Conservation (phyloP, 2,113 vertebrate species). For the Ovibos moschatus region DNA sequence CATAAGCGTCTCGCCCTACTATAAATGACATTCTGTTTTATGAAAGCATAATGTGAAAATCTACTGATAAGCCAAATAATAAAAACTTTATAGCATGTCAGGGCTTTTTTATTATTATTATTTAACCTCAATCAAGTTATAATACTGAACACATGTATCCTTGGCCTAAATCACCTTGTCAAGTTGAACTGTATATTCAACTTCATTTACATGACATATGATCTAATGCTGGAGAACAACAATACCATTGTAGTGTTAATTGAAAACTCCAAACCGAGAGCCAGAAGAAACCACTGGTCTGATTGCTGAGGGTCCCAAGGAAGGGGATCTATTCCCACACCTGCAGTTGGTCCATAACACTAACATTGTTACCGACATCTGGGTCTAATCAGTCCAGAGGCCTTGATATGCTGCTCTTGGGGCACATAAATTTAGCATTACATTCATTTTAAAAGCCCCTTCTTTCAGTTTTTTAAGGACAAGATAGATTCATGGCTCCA, state of each 20-base stretch:
- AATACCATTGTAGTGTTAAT: conserved; percentile 87
- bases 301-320: conserved; percentile 83
- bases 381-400: conserved; percentile 85
- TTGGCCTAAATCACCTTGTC: conserved; percentile 87
- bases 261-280: conserved; percentile 82
- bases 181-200: conserved; percentile 84
- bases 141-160: conserved; percentile 86
- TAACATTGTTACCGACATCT: conserved; percentile 89
- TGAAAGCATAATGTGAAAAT: conserved; percentile 85
- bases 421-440: conserved; percentile 88
- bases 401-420: conserved; percentile 83
- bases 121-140: conserved; percentile 81
- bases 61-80: conserved; percentile 86
- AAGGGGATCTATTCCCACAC: conserved; percentile 86
- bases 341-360: conserved; percentile 87
- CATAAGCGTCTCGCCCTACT: conserved; percentile 53
- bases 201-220: conserved; percentile 87
- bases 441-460: conserved; percentile 82
- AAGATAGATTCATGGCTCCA: conserved; percentile 91
- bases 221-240: conserved; percentile 88
- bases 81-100: conserved; percentile 82
- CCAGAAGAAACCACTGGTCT: conserved; percentile 83
- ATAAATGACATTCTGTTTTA: conserved; percentile 74
- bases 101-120: conserved; percentile 79
- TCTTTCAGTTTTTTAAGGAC: conserved; percentile 86